Base-by-base conservation (phyloP, 1,140 invertebrate species). In the Zelostemma sp. region DNA sequence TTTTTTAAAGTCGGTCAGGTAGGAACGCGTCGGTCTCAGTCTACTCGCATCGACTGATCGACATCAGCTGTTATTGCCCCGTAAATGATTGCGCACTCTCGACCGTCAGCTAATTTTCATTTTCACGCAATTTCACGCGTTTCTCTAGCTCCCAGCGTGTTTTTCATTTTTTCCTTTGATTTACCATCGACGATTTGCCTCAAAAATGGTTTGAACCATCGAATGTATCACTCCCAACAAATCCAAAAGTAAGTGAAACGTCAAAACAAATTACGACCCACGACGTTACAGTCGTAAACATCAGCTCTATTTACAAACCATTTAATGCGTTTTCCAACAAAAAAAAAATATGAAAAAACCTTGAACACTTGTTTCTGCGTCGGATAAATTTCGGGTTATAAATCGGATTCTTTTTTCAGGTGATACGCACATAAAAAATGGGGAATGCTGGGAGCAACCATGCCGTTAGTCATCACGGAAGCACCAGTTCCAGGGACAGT, bases 371-470 rank as follows among this genome's bases (percentile, higher is more conserved):
- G 28, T n/a, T n/a, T 6, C 5, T 31, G 28, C 11, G 11, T 31
- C 11, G 28, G 11, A 31, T 31, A 31, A 31, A 11, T 38, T 38
- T 38, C 35, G n/a, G n/a, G 12, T 38, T 38, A 5, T 41, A 14
- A 41, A 41, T 41, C 1, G 12, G 15, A 15, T 15, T 15, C 8
- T 15, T 19, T 59, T 40, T 50, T 12, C 28, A 70, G 67, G 35
- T 35, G 11, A 28, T 19, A 9, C 1, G 51, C 2, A 45, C 8
- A 60, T 21, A 25, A 25, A 80, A 15, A 64, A 93, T 93, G 92
- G 92, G 92, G 50, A 93, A 93, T 80, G 92, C 91, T 54, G 91
- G 91, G 45, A 92, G 91, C 68, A 85, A 81, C 72, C 89, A 89
- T 67, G 86, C 88, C 59, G 86, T 88, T 28, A 85, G 90, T 70